phyloP scores from a whole-genome alignment of 2,888 invertebrate species.

The Eudemis profundana region DNA sequence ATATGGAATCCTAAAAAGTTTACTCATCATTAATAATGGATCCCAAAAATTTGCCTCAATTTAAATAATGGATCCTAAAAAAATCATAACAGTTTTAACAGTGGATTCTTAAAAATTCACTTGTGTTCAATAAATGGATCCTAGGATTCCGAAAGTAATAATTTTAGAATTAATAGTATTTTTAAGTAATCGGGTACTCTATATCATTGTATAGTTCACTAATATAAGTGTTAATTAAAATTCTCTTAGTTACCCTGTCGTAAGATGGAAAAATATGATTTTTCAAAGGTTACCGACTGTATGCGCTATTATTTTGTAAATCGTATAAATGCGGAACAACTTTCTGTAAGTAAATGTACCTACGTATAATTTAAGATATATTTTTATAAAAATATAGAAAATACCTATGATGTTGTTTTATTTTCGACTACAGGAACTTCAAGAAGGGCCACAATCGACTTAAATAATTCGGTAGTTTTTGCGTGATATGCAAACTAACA shows the following conservation, averaged over 20 bases:
- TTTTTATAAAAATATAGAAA: constrained; percentile 59
- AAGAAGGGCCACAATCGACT: no score
- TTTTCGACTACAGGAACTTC: constrained; percentile 7
- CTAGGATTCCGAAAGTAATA: no score
- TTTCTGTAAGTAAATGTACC: constrained; percentile 53
- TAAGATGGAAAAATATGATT: constrained; percentile 53
- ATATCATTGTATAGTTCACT: constrained; percentile 9
- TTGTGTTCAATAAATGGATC: no score
- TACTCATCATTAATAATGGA: no score
- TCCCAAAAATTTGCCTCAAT: no score
- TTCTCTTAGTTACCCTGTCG: constrained; percentile 69
- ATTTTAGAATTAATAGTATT: not conserved
- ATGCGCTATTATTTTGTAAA: constrained; percentile 42
- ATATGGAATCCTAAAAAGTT: no score
- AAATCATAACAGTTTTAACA: no score
- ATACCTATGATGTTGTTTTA: constrained; percentile 45
- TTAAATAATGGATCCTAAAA: no score
- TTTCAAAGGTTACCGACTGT: constrained; percentile 67
- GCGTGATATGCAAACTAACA: no score
- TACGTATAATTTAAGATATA: constrained; percentile 56
- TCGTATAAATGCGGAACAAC: constrained; percentile 47
- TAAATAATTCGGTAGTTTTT: no score
- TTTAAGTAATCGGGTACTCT: constrained; percentile 2
- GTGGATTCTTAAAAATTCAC: no score
- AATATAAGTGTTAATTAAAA: constrained; percentile 52